Conservation (phyloP, 64 coral and sea anemone genomes). For the Porites australiensis region DNA sequence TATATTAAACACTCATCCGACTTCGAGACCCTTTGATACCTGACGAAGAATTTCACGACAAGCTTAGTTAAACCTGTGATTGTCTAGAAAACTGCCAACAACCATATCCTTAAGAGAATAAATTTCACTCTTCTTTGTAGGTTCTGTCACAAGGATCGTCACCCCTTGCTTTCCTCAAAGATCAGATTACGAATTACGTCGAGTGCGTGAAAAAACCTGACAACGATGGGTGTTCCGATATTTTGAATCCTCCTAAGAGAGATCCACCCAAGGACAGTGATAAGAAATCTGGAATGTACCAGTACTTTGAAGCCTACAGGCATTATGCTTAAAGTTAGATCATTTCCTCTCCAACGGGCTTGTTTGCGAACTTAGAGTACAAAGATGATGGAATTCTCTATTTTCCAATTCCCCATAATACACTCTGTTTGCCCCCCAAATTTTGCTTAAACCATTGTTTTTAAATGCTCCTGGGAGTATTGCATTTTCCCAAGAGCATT, state of each 20-base stretch:
- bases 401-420: no score
- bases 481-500: no score
- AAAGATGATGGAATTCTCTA: no score
- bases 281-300: not conserved
- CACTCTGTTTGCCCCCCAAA: no score
- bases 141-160: constrained; percentile 31
- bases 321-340: not conserved
- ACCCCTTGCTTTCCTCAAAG: constrained; percentile 36
- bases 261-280: not conserved
- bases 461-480: no score
- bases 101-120: not conserved
- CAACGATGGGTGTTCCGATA: constrained; percentile 16
- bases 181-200: constrained; percentile 36
- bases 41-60: no score
- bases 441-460: no score
- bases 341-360: not conserved
- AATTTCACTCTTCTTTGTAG: not conserved
- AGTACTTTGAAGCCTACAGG: constrained; percentile 33
- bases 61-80: no score
- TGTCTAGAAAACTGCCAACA: no score
- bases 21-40: not conserved
- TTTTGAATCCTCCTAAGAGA: constrained; percentile 18
- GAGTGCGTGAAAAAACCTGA: constrained; percentile 5
- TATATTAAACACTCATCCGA: not conserved
- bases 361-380: no score